Evolutionary conservation across 2,113 vertebrate genomes (phyloP).

Genomic region (Podarcis cretensis): DNA sequence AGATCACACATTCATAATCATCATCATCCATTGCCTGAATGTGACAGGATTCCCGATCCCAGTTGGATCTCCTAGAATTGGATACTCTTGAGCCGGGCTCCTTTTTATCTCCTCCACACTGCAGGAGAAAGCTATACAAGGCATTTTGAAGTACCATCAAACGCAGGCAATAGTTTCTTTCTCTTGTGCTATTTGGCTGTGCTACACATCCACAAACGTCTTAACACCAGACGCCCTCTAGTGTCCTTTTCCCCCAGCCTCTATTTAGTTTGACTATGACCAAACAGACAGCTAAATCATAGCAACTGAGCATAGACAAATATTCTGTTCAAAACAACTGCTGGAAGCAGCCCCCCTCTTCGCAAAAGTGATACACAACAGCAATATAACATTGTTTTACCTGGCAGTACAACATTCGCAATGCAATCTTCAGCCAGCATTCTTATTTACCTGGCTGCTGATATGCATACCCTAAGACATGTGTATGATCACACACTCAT

Average conservation of each 20-base stretch:
- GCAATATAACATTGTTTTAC: background rate
- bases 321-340: background rate
- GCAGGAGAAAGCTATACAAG: background rate
- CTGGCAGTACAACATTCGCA: background rate
- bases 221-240: background rate
- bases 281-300: background rate
- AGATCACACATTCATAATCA: background rate
- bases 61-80: background rate
- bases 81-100: accelerated
- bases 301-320: background rate
- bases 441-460: background rate
- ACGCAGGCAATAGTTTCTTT: background rate
- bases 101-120: background rate
- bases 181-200: background rate
- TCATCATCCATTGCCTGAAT: accelerated
- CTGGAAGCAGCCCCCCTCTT: background rate
- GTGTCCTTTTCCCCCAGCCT: background rate
- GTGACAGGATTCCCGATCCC: background rate
- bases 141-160: background rate
- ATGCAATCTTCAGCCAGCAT: background rate
- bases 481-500: slow-evolving; percentile 14
- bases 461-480: background rate
- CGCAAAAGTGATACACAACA: background rate
- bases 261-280: background rate
- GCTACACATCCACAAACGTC: background rate